Base-by-base conservation (phyloP, 92 coral and sea anemone species). In the Muricea muricata region DNA sequence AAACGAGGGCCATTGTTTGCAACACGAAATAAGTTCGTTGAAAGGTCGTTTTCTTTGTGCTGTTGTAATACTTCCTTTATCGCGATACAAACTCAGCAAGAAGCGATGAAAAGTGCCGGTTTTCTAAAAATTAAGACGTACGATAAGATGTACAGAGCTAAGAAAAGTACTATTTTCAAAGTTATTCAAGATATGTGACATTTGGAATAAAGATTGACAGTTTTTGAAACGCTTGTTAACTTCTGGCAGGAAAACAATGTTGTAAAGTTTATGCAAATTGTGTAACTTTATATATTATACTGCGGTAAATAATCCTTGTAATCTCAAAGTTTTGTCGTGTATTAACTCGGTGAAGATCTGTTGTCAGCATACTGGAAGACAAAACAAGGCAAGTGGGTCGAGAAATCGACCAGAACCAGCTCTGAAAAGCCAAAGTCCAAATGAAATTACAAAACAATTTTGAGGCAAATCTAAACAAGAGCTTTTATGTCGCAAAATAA, bases 401-500 rank as follows among this genome's bases (percentile, higher is more conserved):
- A 63, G 30, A 63, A 28, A 15, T 28, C n/a, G 23, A 20, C 24
- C 34, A 63, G 1, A 63, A 28, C 6, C 28, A 28, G 20, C 37
- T 21, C n/a, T 4, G 18, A 20, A 17, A 63, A 21, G 70, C 37
- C 39, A 63, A 63, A 63, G 70, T 63, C 70, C 70, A 63, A 15
- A 15, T 8, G 5, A 6, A 11, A 63, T n/a, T 26, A 26, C 70
- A 13, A 63, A 63, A 63, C 70, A 63, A 63, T 63, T 63, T 63
- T 63, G 70, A 63, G 70, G 14, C 37, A 63, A 63, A 63, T 63
- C 34, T 63, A 63, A 63, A 63, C 70, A 63, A 63, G 70, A 25
- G 30, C 6, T 24, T 28, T 63, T 9, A 63, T 11, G 12, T 32
- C 37, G 18, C 70, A 63, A 63, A 63, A 63, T 28, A 13, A 63